These are phyloP conservation scores for Eutrigla gurnardus DNA, from an alignment of 2,797 vertebrate genomes.

Conservation along the genomic window DNA sequence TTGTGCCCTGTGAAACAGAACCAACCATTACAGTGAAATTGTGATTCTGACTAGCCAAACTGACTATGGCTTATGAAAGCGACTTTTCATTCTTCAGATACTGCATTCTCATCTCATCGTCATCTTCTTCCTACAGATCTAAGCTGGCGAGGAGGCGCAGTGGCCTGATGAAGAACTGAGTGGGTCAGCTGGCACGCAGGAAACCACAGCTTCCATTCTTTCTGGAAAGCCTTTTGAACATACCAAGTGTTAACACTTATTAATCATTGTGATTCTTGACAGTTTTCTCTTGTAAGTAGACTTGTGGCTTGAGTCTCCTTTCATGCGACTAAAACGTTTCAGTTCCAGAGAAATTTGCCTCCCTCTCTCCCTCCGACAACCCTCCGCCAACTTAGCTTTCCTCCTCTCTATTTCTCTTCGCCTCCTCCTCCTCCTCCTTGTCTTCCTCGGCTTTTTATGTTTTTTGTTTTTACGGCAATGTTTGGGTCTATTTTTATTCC, in stretches of 20 bases:
- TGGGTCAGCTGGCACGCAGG: constrained; percentile 34
- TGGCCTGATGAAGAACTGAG: constrained; percentile 91
- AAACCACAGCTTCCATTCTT: constrained; percentile 67
- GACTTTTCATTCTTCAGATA: background rate
- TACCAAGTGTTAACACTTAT: constrained; percentile 91
- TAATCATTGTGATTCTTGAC: constrained; percentile 94
- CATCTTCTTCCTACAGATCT: constrained; percentile 83
- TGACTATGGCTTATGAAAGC: background rate
- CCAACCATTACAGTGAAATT: background rate
- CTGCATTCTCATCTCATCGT: constrained; percentile 1
- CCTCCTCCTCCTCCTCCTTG: constrained; percentile 34
- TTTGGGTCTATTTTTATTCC: constrained; percentile 78
- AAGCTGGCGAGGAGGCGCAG: constrained; percentile 94
- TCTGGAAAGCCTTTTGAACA: constrained; percentile 82
- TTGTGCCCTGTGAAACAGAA: background rate
- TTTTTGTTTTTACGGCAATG: constrained; percentile 72
- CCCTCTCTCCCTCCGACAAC: constrained; percentile 35
- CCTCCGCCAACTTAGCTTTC: constrained; percentile 43
- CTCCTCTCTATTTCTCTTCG: constrained; percentile 45
- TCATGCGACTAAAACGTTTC: constrained; percentile 85
- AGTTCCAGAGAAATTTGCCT: constrained; percentile 78
- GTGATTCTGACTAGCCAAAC: background rate
- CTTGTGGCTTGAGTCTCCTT: constrained; percentile 92
- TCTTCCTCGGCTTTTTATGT: constrained; percentile 69
- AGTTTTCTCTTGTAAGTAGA: constrained; percentile 93